Base-by-base conservation (phyloP, 2,113 vertebrate species). In the Gallinago media region DNA sequence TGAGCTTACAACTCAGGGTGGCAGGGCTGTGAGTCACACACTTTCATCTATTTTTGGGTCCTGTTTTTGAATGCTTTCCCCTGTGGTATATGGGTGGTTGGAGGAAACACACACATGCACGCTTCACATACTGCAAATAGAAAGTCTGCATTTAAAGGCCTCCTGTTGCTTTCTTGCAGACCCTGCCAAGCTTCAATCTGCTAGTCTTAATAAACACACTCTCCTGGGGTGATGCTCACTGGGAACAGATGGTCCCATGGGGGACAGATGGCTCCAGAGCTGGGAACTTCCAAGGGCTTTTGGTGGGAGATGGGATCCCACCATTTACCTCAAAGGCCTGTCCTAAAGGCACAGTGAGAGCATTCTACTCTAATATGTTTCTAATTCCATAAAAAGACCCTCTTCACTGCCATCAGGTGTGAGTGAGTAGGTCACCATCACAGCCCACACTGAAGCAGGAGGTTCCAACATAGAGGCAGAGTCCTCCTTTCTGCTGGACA, bases 181-280 rank as follows among this genome's bases (percentile, higher is more conserved):
- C 73, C 36, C 66, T 92, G 90, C 88, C 90, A 92, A 95, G 88
- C 78, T 95, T 95, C 95, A 94, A 46, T 93, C 84, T 96, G 93
- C 86, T 92, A 88, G 65, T 92, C 86, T 82, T 85, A 92, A 80
- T 95, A 94, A 97, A 96, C 88, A 93, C 10, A 3, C 10, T 92
- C 47, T 96, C 72, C 88, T 92, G 29, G 56, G 62, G 65, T 82
- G 65, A 82, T 92, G 73, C 72, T 96, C 58, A 65, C 55, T 76
- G 70, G 63, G 58, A 97, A 94, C 90, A 97, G 90, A 94, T 96
- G 94, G 94, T 85, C 75, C 88, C 61, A 63, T 70, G 77, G 52
- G 94, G 54, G 77, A 65, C 86, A 96, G 88, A 95, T 94, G 90
- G 86, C 21, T 27, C 29, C 47, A 67, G 78, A 72, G 34, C 65